A percentile compares a stretch with the other conserved stretches of the same genome.
Conservation (phyloP, 2,797 vertebrate species). For the Momotus momota region DNA sequence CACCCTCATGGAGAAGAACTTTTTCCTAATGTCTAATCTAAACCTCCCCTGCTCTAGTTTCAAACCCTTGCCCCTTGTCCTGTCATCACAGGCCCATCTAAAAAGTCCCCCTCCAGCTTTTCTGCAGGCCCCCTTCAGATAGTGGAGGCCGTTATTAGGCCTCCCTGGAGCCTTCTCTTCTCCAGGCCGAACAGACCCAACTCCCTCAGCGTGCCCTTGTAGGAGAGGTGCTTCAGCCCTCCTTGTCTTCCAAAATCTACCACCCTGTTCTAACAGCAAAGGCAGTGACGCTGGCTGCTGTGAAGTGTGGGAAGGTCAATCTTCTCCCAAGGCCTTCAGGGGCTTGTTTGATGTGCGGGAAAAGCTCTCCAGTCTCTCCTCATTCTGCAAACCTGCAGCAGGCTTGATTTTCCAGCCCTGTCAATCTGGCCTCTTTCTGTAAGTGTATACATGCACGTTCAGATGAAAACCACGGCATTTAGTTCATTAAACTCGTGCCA, state of each 20-base stretch:
- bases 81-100: no score
- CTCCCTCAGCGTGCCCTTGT: no score
- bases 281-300: accelerated
- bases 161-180: no score
- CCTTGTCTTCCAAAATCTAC: neutral
- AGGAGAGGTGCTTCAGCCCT: no score
- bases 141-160: no score
- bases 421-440: neutral
- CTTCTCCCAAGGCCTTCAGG: neutral
- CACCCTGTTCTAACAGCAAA: neutral
- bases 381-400: neutral
- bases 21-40: no score
- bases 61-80: no score
- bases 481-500: neutral
- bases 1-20: no score
- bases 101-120: no score
- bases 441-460: accelerated
- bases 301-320: accelerated
- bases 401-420: neutral
- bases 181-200: no score
- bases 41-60: no score
- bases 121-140: no score
- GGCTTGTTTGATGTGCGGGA: accelerated
- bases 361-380: neutral
- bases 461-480: neutral